These are phyloP conservation scores for Hirtodrosophila confusa DNA, from an alignment of 2,888 invertebrate genomes.

Conservation along the genomic window DNA sequence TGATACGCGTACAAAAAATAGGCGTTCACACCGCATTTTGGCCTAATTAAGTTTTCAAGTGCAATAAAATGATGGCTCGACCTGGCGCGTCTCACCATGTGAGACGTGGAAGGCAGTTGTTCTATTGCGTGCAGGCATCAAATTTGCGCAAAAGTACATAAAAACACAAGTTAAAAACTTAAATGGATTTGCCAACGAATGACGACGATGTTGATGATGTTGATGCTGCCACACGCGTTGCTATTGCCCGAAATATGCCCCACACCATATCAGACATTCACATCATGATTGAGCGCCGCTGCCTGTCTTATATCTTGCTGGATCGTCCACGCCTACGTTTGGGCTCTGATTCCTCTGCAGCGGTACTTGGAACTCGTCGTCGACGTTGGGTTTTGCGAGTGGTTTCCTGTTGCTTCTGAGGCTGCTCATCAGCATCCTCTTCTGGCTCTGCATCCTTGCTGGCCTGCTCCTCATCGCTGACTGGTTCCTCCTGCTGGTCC, in stretches of 20 bases:
- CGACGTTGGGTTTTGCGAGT: slow-evolving; percentile 24
- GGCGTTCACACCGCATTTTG: slow-evolving; percentile 73
- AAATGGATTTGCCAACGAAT: slow-evolving; percentile 64
- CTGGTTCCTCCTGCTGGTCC: slow-evolving; percentile 2
- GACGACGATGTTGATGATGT: slow-evolving; percentile 40
- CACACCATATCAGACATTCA: slow-evolving; percentile 11
- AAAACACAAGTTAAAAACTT: slow-evolving; percentile 77
- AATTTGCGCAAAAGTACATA: slow-evolving; percentile 72
- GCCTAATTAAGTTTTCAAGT: slow-evolving; percentile 83
- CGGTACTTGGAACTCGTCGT: slow-evolving; percentile 27
- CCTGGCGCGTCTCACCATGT: slow-evolving; percentile 36
- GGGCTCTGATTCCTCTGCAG: slow-evolving; percentile 25
- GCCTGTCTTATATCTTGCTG: slow-evolving; percentile 49
- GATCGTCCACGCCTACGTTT: slow-evolving; percentile 52
- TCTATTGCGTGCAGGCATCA: slow-evolving; percentile 73
- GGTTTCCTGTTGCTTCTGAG: slow-evolving; percentile 40
- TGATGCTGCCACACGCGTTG: slow-evolving; percentile 47
- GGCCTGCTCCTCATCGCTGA: slow-evolving; percentile 44
- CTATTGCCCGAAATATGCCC: slow-evolving; percentile 2
- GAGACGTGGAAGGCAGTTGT: slow-evolving; percentile 20
- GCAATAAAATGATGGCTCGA: slow-evolving; percentile 82
- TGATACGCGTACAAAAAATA: slow-evolving; percentile 50
- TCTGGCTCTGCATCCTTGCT: slow-evolving; percentile 53
- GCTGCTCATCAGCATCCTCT: slow-evolving; percentile 13
- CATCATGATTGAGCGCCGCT: slow-evolving; percentile 22